Evolutionary conservation across 2,113 vertebrate genomes (phyloP).

Genomic region (Pluvianellus socialis): DNA sequence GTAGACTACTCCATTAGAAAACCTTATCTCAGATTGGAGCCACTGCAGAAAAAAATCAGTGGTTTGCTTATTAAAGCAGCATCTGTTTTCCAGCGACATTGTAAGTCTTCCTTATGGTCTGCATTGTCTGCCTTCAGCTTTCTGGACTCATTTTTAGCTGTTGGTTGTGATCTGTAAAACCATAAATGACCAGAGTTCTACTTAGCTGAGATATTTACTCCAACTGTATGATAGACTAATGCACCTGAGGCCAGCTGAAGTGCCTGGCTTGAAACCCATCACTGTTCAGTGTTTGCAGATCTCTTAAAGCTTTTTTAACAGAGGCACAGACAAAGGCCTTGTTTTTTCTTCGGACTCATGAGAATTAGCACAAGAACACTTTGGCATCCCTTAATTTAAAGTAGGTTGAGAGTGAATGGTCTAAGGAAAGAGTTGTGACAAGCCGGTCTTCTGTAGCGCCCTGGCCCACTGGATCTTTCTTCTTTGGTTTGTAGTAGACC

Average conservation of each 20-base stretch:
- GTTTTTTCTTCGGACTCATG: background rate
- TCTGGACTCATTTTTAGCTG: background rate
- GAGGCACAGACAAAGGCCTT: background rate
- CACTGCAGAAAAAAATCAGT: background rate
- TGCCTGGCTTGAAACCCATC: background rate
- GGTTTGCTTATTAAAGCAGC: background rate
- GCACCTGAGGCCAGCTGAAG: background rate
- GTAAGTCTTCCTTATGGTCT: background rate
- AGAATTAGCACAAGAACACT: background rate
- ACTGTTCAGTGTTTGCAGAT: background rate
- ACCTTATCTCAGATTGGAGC: background rate
- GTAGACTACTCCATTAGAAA: background rate
- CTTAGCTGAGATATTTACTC: background rate
- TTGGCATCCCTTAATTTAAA: background rate
- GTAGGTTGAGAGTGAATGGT: background rate
- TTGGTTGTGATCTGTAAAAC: background rate
- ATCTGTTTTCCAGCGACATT: background rate
- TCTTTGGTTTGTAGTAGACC: no score
- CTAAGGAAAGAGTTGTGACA: no score
- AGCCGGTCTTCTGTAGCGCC: no score
- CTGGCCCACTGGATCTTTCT: no score
- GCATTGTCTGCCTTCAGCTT: background rate
- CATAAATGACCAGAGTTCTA: background rate
- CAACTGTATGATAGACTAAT: background rate
- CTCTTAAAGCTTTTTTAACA: background rate